Evolutionary conservation across 2,797 vertebrate genomes (phyloP).

Genomic region (Sphaeramia orbicularis): DNA sequence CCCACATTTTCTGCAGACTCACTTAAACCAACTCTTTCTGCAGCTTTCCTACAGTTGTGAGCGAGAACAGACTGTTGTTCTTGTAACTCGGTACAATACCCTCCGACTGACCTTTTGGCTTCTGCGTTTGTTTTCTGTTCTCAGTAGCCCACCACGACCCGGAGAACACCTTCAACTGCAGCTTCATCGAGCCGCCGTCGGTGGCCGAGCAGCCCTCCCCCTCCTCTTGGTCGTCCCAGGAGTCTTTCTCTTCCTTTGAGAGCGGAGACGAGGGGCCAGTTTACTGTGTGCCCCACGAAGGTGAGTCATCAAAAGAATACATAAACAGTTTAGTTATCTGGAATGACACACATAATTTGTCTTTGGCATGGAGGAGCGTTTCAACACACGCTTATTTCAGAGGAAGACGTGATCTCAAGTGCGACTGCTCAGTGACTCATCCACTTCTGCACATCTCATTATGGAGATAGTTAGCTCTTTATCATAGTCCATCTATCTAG

Average conservation of each 20-base stretch:
- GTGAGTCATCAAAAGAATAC: constrained; percentile 82
- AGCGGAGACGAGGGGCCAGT: constrained; percentile 96
- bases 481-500: constrained; percentile 70
- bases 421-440: constrained; percentile 48
- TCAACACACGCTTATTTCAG: constrained; percentile 13
- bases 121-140: constrained; percentile 75
- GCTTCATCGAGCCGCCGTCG: constrained; percentile 96
- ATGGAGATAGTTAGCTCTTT: constrained; percentile 55
- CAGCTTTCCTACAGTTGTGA: constrained; percentile 30
- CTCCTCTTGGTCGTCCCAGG: constrained; percentile 95
- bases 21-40: constrained; percentile 45
- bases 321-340: constrained; percentile 69
- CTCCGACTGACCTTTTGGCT: constrained; percentile 74
- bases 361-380: constrained; percentile 5
- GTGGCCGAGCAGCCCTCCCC: constrained; percentile 93
- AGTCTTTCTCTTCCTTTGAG: constrained; percentile 98
- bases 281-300: constrained; percentile 96
- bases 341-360: constrained; percentile 45
- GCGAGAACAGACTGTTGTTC: constrained; percentile 75
- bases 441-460: constrained; percentile 66
- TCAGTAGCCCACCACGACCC: constrained; percentile 97
- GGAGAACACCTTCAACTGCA: constrained; percentile 97
- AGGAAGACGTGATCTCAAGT: constrained; percentile 21
- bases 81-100: constrained; percentile 68
- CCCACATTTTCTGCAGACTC: constrained; percentile 26